Conservation (phyloP, 2,888 invertebrate genomes). For the Abscondita cerata region DNA sequence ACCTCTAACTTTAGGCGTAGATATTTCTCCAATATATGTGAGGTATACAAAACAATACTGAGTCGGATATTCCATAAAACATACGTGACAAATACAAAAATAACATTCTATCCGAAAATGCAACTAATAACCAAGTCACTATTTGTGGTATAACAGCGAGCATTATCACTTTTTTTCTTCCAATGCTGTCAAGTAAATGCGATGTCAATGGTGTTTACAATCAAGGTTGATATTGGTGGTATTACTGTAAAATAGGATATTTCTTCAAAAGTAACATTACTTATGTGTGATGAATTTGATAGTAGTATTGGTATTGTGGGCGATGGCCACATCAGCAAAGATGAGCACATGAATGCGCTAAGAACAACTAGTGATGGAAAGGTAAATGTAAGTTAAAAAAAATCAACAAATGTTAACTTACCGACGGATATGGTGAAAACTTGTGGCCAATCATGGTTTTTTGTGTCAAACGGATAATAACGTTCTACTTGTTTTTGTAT, state of each 20-base stretch:
- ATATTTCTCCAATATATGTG: conserved; percentile 49
- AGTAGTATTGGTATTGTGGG: conserved; percentile 50
- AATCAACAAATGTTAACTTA: not conserved
- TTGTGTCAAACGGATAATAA: no score
- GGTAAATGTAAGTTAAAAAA: not conserved
- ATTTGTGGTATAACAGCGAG: conserved; percentile 46
- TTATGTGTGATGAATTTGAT: conserved; percentile 42
- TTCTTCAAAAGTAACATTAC: conserved; percentile 47
- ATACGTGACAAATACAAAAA: conserved; percentile 48
- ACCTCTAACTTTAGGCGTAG: conserved; percentile 47
- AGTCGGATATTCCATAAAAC: conserved; percentile 45
- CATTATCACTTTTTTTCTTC: conserved; percentile 45
- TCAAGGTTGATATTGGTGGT: conserved; percentile 44
- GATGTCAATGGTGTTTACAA: conserved; percentile 44
- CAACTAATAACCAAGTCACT: conserved; percentile 43
- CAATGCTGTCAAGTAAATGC: conserved; percentile 44
- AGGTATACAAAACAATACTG: conserved; percentile 45
- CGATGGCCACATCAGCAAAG: conserved; percentile 49
- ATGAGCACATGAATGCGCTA: conserved; percentile 41
- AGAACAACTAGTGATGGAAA: conserved; percentile 27
- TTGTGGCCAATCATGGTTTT: conserved; percentile 9
- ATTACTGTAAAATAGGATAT: conserved; percentile 51
- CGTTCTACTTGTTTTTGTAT: no score
- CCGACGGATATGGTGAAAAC: conserved; percentile 6
- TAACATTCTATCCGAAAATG: conserved; percentile 41